Evolutionary conservation across 2,113 vertebrate genomes (phyloP).

Genomic region (Cyanoderma ruficeps): DNA sequence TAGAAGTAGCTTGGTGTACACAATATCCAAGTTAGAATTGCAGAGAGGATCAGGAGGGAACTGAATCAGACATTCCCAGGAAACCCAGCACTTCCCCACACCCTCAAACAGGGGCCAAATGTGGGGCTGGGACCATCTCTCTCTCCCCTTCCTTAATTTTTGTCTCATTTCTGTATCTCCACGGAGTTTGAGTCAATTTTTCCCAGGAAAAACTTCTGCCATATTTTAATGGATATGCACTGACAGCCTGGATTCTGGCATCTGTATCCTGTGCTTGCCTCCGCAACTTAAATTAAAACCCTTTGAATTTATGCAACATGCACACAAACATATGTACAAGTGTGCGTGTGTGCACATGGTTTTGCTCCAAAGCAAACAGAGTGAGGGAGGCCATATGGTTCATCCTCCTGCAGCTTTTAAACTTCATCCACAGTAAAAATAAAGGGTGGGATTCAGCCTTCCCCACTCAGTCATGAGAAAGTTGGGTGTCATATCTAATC

Average conservation of each 20-base stretch:
- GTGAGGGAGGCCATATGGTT: neutral
- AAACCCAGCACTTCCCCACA: neutral
- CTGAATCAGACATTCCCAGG: neutral
- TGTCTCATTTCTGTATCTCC: neutral
- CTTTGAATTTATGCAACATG: neutral
- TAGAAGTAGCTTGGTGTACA: neutral
- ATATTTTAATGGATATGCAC: neutral
- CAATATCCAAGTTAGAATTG: neutral
- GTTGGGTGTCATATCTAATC: neutral
- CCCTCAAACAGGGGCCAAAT: neutral
- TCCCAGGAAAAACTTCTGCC: neutral
- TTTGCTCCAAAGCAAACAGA: conserved; percentile 43
- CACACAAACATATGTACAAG: neutral
- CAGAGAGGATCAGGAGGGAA: neutral
- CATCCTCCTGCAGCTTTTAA: neutral
- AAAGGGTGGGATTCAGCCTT: conserved; percentile 14
- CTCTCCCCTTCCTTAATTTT: neutral
- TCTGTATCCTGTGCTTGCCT: neutral
- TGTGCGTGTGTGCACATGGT: neutral
- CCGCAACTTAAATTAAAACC: neutral
- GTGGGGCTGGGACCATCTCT: neutral
- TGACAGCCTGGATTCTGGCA: neutral
- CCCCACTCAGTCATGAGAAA: neutral
- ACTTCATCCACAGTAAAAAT: neutral
- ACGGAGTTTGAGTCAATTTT: neutral